These are phyloP conservation scores for Phengaris alcon DNA, from an alignment of 2,888 invertebrate genomes.

Conservation along the genomic window DNA sequence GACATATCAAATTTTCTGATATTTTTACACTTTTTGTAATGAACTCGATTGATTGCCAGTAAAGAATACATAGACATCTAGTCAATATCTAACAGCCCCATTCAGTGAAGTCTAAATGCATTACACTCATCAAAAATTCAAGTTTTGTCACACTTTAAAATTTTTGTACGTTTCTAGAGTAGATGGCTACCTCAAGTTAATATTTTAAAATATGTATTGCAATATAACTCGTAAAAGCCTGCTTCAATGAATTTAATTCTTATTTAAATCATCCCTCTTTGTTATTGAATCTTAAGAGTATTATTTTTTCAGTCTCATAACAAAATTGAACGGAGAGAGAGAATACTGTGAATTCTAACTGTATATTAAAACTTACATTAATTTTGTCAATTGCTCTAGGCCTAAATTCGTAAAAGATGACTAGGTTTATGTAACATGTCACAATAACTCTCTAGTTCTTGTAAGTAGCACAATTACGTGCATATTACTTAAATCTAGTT, in stretches of 20 bases:
- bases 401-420: constrained; percentile 27
- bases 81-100: not conserved
- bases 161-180: not conserved
- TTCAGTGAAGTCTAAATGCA: not conserved
- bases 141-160: not conserved
- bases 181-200: not conserved
- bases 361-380: constrained; percentile 9
- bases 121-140: not conserved
- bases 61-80: not conserved
- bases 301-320: constrained; percentile 28
- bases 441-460: constrained; percentile 10
- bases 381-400: constrained; percentile 25
- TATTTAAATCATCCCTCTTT: not conserved
- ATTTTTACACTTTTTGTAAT: not conserved
- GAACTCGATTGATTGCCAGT: not conserved
- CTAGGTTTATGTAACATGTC: constrained; percentile 14
- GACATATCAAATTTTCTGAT: constrained; percentile 47
- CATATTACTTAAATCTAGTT: constrained; percentile 1
- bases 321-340: constrained; percentile 27
- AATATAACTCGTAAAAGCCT: constrained; percentile 32
- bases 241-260: constrained; percentile 31
- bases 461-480: constrained; percentile 7
- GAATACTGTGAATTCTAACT: constrained; percentile 11
- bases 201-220: constrained; percentile 32
- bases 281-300: constrained; percentile 16